These are phyloP conservation scores for Philereme transversata DNA, from an alignment of 2,888 invertebrate genomes.

Conservation along the genomic window DNA sequence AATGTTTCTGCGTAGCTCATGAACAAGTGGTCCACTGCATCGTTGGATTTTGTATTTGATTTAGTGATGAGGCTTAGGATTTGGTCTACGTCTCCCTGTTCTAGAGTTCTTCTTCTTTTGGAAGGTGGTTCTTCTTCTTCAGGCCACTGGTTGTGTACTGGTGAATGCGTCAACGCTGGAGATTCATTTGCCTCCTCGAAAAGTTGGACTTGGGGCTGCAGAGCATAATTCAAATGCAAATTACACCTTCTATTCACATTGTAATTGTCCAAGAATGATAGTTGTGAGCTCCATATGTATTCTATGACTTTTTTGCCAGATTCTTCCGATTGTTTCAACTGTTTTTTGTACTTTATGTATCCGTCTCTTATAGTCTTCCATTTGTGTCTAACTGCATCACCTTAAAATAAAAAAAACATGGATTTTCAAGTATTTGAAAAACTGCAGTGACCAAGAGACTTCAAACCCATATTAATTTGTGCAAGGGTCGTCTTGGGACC, in stretches of 20 bases:
- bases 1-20: slow-evolving; percentile 40
- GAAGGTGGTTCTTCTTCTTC: slow-evolving; percentile 18
- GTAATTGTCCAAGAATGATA: slow-evolving; percentile 43
- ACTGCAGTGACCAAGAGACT: too few relatives aligned
- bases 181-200: slow-evolving; percentile 16
- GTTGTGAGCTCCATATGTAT: slow-evolving; percentile 45
- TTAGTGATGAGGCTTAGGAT: slow-evolving; percentile 14
- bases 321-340: slow-evolving; percentile 32
- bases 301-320: slow-evolving; percentile 39
- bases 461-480: too few relatives aligned
- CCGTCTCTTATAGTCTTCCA: slow-evolving; percentile 54
- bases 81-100: slow-evolving; percentile 21
- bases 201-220: slow-evolving; percentile 22
- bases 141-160: slow-evolving; percentile 10
- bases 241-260: slow-evolving; percentile 30
- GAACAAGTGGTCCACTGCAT: slow-evolving; percentile 36
- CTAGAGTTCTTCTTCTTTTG: slow-evolving; percentile 18
- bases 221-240: slow-evolving; percentile 10
- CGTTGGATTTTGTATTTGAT: slow-evolving; percentile 11
- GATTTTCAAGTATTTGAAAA: too few relatives aligned
- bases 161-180: slow-evolving; percentile 1
- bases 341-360: slow-evolving; percentile 50
- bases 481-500: too few relatives aligned
- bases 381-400: slow-evolving; percentile 46
- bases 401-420: slow-evolving; percentile 34